Base-by-base conservation (phyloP, 1,140 invertebrate genomes). In the Drosophila pruinosa region DNA sequence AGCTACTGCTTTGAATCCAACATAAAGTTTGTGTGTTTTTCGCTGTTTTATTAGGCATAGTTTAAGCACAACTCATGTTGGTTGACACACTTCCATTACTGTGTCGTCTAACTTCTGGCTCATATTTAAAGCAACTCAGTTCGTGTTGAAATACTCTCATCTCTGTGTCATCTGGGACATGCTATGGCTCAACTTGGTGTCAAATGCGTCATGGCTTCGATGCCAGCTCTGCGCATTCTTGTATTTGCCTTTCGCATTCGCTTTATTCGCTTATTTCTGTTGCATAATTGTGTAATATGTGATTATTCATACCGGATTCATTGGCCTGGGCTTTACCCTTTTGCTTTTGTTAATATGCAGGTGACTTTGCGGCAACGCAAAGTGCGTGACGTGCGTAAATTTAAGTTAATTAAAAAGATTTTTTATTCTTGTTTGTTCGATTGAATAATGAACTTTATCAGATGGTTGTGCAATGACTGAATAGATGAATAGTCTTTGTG, bases 281-380 rank as follows among this genome's bases (percentile, higher is more conserved):
- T 77, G 76, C 75, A 58, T 31, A 79, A 76, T 64, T 81, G 77
- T 59, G 59, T 70, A 64, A 69, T 62, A 22, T 59, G 4, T 43
- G 76, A 70, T 80, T 85, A 83, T 77, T 85, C 81, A 85, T 81
- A 48, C 77, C 80, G 71, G 80, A 85, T 77, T 73, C 69, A 61
- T 45, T 61, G 80, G 36, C 54, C 28, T 39, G 28, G 34, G 69
- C 41, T 57, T 82, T 75, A 54, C 63, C 53, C 12, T 26, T 59
- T 70, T 34, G n/a, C 43, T 43, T 26, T 38, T 21, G 14, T 45
- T 47, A 28, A 58, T 45, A 45, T 17, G 6, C 26, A n/a, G 8
- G 22, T 63, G 47, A 50, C 26, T 68, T 39, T 68, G 34, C 38
- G 26, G 7, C 31, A 58, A 58, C 53, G 39, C 38, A 22, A 31